Base-by-base conservation (phyloP, 2,797 vertebrate genomes). In the Oophaga sylvatica region DNA sequence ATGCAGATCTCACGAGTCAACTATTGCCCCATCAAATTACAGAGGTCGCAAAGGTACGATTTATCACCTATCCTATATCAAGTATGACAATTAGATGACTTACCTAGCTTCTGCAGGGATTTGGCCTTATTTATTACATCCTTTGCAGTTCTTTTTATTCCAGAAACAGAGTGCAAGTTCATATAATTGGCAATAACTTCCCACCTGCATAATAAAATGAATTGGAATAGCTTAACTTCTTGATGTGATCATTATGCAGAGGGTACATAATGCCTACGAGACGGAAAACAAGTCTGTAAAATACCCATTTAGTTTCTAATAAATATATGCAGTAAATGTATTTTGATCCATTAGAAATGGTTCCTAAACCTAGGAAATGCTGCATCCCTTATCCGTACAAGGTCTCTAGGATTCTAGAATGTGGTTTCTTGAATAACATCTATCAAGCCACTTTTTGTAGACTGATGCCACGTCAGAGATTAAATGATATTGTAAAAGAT, bases 161-260 rank as follows among this genome's bases (percentile, higher is more conserved):
- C 96, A 82, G 95, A 97, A 91, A 93, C 94, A 90, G 98, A 99
- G 94, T 99, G 98, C 90, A 97, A 94, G 92, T 99, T 99, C 97
- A 99, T 99, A 75, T 99, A 99, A 93, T 99, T 99, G 91, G 98
- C 98, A 90, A 99, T 99, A 85, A 99, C 98, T 92, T 99, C 98
- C 98, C 98, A 99, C 90, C 98, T 99, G 90, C 19, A 93, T 60
- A 75, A 62, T 2, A 45, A 22, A 29, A 75, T n/a, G 2, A 45
- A 81, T 16, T n/a, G 13, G 13, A 67, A 48, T 13, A 5, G 16
- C 6, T 5, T 65, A 45, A 81, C 20, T 41, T 68, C 15, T 8
- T 70, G 68, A 19, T 35, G 35, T 17, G 35, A 19, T 16, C 29
- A 9, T n/a, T 65, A 35, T 70, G 13, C 16, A 59, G 57, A 59